Conservation (phyloP, 1,140 invertebrate genomes). For the Cryptotermes secundus region DNA sequence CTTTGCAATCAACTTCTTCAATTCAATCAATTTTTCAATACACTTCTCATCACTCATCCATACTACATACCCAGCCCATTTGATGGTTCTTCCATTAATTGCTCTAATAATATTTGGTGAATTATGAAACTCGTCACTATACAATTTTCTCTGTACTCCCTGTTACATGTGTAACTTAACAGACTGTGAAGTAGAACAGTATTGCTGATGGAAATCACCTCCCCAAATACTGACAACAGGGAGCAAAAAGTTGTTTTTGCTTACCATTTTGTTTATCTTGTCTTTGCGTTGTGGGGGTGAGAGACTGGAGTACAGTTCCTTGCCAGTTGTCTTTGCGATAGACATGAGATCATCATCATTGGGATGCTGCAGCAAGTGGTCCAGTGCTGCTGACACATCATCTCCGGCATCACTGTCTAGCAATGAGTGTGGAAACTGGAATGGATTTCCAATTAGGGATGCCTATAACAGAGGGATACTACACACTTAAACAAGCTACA, state of each 20-base stretch:
- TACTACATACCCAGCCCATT: too few species aligned
- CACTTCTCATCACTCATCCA: too few species aligned
- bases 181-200: too few species aligned
- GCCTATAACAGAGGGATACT: slow-evolving; percentile 39
- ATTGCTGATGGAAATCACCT: too few species aligned
- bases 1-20: too few species aligned
- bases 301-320: slow-evolving; percentile 67
- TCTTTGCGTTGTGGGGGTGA: slow-evolving; percentile 59
- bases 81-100: too few species aligned
- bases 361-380: slow-evolving; percentile 44
- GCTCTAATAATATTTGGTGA: too few species aligned
- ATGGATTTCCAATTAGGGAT: slow-evolving; percentile 43
- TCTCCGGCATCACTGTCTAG: slow-evolving; percentile 42
- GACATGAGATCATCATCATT: slow-evolving; percentile 76
- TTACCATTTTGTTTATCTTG: slow-evolving; percentile 71
- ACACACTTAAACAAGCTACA: background rate
- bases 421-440: slow-evolving; percentile 38
- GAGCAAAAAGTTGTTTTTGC: slow-evolving; percentile 20
- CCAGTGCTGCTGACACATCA: slow-evolving; percentile 44
- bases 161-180: too few species aligned
- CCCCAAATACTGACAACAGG: too few species aligned
- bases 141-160: too few species aligned
- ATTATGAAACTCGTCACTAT: too few species aligned
- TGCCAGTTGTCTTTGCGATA: slow-evolving; percentile 74
- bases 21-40: too few species aligned